phyloP scores from a whole-genome alignment of 2,888 invertebrate genomes.

The Drosophila anomalipes region DNA sequence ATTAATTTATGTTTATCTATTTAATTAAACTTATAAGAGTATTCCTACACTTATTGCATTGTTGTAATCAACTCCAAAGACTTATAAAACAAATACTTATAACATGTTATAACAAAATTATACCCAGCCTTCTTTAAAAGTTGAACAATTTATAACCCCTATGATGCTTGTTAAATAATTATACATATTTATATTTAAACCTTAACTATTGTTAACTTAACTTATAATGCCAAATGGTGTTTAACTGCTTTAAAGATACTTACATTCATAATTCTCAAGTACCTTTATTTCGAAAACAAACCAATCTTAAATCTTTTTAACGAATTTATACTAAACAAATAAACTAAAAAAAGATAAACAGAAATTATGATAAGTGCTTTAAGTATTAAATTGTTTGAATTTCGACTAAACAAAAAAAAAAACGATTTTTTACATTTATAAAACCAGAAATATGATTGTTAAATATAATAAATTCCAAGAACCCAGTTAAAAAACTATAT shows the following conservation, averaged over 20 bases:
- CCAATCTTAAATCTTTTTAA: conserved; percentile 73
- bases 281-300: conserved; percentile 65
- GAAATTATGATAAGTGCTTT: conserved; percentile 70
- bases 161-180: conserved; percentile 49
- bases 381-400: conserved; percentile 75
- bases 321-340: conserved; percentile 69
- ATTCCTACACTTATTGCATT: conserved; percentile 43
- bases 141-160: conserved; percentile 34
- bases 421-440: conserved; percentile 79
- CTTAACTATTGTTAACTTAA: conserved; percentile 55
- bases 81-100: conserved; percentile 52
- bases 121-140: conserved; percentile 65
- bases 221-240: conserved; percentile 40
- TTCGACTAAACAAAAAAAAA: conserved; percentile 54
- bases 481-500: conserved; percentile 56
- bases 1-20: conserved; percentile 39
- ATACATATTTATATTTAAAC: conserved; percentile 32
- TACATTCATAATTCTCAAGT: conserved; percentile 68
- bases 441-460: conserved; percentile 69
- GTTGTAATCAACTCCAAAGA: conserved; percentile 76
- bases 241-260: conserved; percentile 50
- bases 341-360: conserved; percentile 35
- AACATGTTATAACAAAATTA: conserved; percentile 39
- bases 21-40: conserved; percentile 41
- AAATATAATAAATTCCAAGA: conserved; percentile 53